Conservation (phyloP, 2,888 invertebrate genomes). For the Melanchra persicariae region DNA sequence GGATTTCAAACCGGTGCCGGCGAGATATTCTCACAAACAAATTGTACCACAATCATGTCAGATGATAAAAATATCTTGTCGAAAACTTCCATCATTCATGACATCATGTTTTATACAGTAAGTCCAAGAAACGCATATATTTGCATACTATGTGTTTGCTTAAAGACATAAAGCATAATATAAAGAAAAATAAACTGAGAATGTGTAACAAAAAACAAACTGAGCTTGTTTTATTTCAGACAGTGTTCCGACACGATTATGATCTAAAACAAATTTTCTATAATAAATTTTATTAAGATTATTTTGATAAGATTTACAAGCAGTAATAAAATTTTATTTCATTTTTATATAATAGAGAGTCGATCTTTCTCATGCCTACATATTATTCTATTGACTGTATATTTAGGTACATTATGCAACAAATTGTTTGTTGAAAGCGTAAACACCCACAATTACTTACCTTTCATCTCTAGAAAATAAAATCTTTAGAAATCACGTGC, state of each 20-base stretch:
- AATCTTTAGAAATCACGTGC: too few species aligned
- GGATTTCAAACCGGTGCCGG: not conserved
- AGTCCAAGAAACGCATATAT: slow-evolving; percentile 41
- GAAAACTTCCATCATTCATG: slow-evolving; percentile 29
- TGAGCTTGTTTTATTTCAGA: slow-evolving; percentile 27
- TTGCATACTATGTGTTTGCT: slow-evolving; percentile 9
- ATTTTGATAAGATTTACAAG: slow-evolving; percentile 57
- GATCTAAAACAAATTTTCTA: slow-evolving; percentile 56
- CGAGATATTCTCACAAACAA: slow-evolving; percentile 30
- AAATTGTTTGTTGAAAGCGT: too few species aligned
- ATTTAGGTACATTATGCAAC: too few species aligned
- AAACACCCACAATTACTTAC: too few species aligned
- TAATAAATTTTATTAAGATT: slow-evolving; percentile 44
- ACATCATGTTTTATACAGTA: slow-evolving; percentile 35
- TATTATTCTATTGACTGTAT: too few species aligned
- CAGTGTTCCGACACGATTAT: slow-evolving; percentile 43
- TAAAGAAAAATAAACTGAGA: slow-evolving; percentile 34
- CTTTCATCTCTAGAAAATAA: not conserved
- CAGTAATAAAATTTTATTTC: slow-evolving; percentile 49
- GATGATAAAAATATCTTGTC: slow-evolving; percentile 37
- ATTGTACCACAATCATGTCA: slow-evolving; percentile 37
- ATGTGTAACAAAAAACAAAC: slow-evolving; percentile 36
- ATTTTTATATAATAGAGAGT: slow-evolving; percentile 7
- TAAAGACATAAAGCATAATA: slow-evolving; percentile 15
- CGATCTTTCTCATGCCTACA: slow-evolving; percentile 11